A percentile compares a stretch with the other conserved stretches of the same genome.
These are phyloP conservation scores for Aspidapion aeneum DNA, from an alignment of 2,888 invertebrate genomes.

Conservation along the genomic window DNA sequence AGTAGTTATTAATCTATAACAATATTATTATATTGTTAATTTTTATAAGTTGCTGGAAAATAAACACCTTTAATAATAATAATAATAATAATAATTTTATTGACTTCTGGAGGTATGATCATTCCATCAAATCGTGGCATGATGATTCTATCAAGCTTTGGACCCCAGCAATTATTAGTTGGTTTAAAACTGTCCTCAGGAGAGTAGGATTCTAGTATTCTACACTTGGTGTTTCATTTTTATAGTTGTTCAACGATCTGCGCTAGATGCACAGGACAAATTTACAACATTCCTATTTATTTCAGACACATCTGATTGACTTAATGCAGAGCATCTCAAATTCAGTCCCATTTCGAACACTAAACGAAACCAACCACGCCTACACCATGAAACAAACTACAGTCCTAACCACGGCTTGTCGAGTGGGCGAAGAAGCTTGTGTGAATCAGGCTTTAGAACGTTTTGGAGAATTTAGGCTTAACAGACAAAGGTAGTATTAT, in stretches of 20 bases:
- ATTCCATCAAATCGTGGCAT: too few species aligned
- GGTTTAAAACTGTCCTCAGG: conserved; percentile 25
- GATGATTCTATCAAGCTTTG: conserved; percentile 72
- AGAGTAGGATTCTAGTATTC: conserved; percentile 25
- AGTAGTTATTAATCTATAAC: too few species aligned
- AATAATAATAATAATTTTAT: too few species aligned
- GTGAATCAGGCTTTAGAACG: conserved; percentile 44
- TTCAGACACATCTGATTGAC: conserved; percentile 21
- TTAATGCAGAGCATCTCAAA: conserved; percentile 17
- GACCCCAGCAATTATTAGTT: conserved; percentile 56
- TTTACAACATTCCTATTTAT: too few species aligned
- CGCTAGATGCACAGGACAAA: too few species aligned
- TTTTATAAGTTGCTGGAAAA: too few species aligned
- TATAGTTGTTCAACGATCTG: too few species aligned
- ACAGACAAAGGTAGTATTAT: conserved; percentile 17
- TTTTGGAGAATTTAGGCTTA: conserved; percentile 18
- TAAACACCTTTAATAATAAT: too few species aligned
- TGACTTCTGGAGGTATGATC: conserved; percentile 61
- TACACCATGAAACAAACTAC: conserved; percentile 57
- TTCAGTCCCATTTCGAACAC: conserved; percentile 14
- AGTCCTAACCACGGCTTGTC: conserved; percentile 60
- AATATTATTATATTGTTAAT: too few species aligned
- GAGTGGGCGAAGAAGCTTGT: conserved; percentile 57
- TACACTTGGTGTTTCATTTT: conserved; percentile 18
- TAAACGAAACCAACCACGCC: conserved; percentile 42